Evolutionary conservation across 2,113 vertebrate species (phyloP).

Genomic region (Myiozetetes cayanensis): DNA sequence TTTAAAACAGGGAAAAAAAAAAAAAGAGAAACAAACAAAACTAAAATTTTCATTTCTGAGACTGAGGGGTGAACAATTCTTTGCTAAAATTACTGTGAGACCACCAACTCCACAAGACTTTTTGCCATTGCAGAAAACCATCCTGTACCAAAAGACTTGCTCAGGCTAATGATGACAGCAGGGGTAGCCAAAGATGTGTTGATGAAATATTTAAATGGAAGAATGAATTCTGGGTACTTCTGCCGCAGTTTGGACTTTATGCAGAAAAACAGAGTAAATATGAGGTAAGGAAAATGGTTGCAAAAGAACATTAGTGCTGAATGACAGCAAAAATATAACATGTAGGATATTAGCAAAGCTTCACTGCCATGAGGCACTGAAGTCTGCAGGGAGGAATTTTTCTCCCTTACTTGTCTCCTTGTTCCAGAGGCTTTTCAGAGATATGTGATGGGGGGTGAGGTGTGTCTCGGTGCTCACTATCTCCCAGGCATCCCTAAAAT

Average conservation of each 20-base stretch:
- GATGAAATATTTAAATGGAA: background rate
- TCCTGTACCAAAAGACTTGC: background rate
- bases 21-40: background rate
- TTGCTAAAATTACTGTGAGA: background rate
- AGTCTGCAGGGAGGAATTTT: background rate
- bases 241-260: background rate
- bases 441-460: background rate
- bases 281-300: background rate
- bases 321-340: background rate
- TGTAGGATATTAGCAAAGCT: rapidly evolving
- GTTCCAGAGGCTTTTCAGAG: background rate
- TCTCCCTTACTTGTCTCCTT: background rate
- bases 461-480: background rate
- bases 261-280: background rate
- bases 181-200: background rate
- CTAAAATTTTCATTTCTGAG: background rate
- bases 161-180: background rate
- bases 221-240: background rate
- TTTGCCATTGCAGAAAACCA: background rate
- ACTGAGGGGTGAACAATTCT: background rate
- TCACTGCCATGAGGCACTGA: background rate
- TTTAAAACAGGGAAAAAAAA: background rate
- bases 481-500: background rate
- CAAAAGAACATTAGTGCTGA: background rate
- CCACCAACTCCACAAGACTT: background rate